Evolutionary conservation across 2,797 vertebrate species (phyloP), one percentile per base, ranked within the genome.

Genomic region (Epinephelus malabaricus): DNA sequence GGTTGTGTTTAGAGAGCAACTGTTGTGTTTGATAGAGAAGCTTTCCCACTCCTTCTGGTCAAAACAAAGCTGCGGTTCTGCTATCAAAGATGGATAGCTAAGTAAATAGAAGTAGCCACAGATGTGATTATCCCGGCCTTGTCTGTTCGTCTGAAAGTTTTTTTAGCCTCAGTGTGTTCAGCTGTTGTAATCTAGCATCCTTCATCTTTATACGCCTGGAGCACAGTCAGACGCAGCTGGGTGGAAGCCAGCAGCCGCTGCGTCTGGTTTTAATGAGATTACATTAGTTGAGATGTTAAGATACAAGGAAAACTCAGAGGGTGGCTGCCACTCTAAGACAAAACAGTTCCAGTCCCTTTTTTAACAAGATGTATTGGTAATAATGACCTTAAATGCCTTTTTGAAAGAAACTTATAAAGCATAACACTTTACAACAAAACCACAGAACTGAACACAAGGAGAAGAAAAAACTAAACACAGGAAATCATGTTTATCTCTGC

Each of bases 1-100:
- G 93, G 91, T 82, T 84, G 84, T 87, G 91, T 94, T 95, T 94
- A 94, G 86, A 91, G 89, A 92, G 90, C 89, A 85, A 91, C 88
- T 82, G 82, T 80, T 89, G 90, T 81, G 65, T 81, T 89, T 92
- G 89, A 92, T 87, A 88, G 88, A 91, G 81, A 88, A 79, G 85
- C 88, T 86, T 88, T 88, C 79, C 72, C 78, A 79, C 80, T 91
- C 86, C 82, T 88, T 87, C 86, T 85, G 91, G 90, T 92, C 89
- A 91, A 88, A 94, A 91, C 90, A 89, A 89, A 87, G 79, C 85
- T 14, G 56, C 19, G 25, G 60, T 54, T 74, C 78, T 79, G 49
- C 83, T 78, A 83, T 93, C 77, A 90, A 79, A 92, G 88, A 91
- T 69, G 76, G 83, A 89, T 83, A 34, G 75, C 81, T 67, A 76